These are phyloP conservation scores for Trichonephila clavata DNA, from an alignment of 1,140 invertebrate species.

Conservation along the genomic window DNA sequence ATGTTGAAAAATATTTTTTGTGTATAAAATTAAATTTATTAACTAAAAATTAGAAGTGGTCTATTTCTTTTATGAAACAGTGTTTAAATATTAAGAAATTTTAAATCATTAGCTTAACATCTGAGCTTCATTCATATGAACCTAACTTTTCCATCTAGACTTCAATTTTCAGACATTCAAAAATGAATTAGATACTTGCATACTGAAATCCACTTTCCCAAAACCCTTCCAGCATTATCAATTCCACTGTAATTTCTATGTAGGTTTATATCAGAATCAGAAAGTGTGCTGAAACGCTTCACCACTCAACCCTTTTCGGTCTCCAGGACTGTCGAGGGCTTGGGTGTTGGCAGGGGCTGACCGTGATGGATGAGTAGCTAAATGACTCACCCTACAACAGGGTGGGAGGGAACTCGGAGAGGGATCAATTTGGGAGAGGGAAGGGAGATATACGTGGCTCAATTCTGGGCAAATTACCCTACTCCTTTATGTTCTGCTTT, in stretches of 20 bases:
- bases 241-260: background rate
- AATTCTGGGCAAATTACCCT: conserved; percentile 60
- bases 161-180: background rate
- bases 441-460: background rate
- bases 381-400: conserved; percentile 41
- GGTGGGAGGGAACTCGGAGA: background rate
- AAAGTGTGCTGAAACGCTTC: background rate
- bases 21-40: too few species aligned
- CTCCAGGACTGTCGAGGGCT: background rate
- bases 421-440: conserved; percentile 11
- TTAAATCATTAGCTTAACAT: too few species aligned
- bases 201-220: background rate
- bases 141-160: background rate
- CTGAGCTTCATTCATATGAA: too few species aligned
- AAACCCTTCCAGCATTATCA: background rate
- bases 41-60: too few species aligned
- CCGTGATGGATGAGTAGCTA: conserved; percentile 29
- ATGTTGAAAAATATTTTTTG: too few species aligned
- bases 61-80: too few species aligned
- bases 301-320: background rate
- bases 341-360: background rate
- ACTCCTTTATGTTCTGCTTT: conserved; percentile 38
- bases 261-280: background rate
- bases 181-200: background rate
- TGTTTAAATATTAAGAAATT: too few species aligned